Evolutionary conservation across 2,113 vertebrate genomes (phyloP).

Genomic region (Eira barbara): DNA sequence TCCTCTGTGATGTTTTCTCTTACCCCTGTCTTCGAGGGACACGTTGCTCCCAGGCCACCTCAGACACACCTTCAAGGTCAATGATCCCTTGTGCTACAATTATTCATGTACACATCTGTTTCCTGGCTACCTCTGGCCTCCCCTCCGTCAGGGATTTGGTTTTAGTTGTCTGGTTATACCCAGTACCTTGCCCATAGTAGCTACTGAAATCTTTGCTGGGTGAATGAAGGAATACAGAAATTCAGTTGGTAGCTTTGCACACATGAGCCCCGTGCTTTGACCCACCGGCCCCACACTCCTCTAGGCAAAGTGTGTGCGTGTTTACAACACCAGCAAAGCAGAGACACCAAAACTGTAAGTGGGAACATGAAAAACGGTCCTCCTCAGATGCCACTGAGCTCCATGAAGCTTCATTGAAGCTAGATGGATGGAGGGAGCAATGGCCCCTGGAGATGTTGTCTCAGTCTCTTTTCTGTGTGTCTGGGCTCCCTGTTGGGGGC

Average conservation of each 20-base stretch:
- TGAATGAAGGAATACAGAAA: background rate
- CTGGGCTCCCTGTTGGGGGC: background rate
- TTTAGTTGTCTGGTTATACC: background rate
- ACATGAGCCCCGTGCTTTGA: background rate
- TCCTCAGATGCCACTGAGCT: background rate
- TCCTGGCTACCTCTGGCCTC: background rate
- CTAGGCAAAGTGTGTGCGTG: background rate
- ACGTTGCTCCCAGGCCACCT: rapidly evolving
- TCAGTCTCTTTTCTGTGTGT: background rate
- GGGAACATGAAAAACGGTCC: background rate
- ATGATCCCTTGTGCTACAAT: background rate
- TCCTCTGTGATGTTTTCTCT: background rate
- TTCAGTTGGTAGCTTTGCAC: background rate
- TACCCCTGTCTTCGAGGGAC: background rate
- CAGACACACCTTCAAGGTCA: background rate
- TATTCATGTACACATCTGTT: background rate
- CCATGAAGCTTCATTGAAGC: background rate
- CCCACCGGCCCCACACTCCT: background rate
- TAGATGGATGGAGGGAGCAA: background rate
- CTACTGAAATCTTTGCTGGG: background rate
- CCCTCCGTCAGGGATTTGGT: background rate
- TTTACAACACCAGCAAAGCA: background rate
- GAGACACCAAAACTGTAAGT: background rate
- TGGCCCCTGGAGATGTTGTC: no score
- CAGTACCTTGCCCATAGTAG: background rate